A percentile compares a stretch with the other conserved stretches of the same genome.
phyloP scores from a whole-genome alignment of 2,888 invertebrate species.

The Gortyna flavago region DNA sequence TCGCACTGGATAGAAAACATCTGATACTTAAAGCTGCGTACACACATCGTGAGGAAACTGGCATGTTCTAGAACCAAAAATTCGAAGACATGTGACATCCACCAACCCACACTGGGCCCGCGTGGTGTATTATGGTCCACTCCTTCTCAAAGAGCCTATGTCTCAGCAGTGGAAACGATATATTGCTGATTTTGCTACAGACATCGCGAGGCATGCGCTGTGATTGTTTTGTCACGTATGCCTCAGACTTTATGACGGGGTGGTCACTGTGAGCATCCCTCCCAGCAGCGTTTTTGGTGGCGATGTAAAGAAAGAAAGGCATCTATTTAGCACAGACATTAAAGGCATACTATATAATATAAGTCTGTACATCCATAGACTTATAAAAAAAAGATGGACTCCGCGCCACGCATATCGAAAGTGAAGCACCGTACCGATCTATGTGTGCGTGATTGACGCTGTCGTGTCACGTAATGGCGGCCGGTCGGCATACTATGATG shows the following conservation, averaged over 20 bases:
- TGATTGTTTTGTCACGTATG: neutral
- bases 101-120: neutral
- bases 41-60: neutral
- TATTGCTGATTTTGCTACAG: neutral
- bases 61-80: neutral
- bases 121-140: no score
- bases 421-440: no score
- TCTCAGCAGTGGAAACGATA: neutral
- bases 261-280: neutral
- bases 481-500: no score
- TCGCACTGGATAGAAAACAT: constrained; percentile 33
- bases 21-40: constrained; percentile 11
- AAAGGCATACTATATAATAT: no score
- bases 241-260: neutral
- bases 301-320: no score
- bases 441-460: no score
- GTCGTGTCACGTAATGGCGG: no score
- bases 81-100: neutral
- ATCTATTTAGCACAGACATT: no score
- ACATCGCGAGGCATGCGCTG: neutral
- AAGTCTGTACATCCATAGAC: no score
- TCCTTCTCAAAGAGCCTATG: neutral
- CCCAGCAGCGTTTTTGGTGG: no score
- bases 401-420: no score
- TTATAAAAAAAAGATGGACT: no score